Base-by-base conservation (phyloP, 2,888 invertebrate species). In the Fissipunctia ypsillon region DNA sequence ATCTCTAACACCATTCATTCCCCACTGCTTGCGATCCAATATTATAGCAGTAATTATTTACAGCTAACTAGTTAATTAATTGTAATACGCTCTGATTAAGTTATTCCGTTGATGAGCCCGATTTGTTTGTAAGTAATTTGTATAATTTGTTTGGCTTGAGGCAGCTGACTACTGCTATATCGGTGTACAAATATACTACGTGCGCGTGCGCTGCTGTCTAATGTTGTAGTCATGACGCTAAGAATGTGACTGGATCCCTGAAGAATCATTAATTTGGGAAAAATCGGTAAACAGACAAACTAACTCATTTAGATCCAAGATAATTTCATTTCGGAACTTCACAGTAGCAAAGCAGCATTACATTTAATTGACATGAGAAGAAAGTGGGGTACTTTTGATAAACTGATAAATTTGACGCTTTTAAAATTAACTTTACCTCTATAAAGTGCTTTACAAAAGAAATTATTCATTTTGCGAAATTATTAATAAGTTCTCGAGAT, bases 41-140 rank as follows among this genome's bases (percentile, higher is more conserved):
- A 76, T 76, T 63, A 76, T 72, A 65, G 63, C 48, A 54, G 60
- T 79, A 79, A 85, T 76, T 72, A 85, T 83, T 85, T 61, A 74
- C 59, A 68, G 67, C 75, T 73, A 75, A 67, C 56, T 86, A 73
- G 69, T 84, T 84, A 85, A 82, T 84, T 82, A 80, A 84, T 86
- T 76, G 69, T 68, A 69, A 70, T 84, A 70, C 68, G 54, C 68
- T 60, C 77, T 77, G 69, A 86, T 82, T 73, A 73, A 85, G 84
- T 86, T 85, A 84, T 73, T 64, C 69, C 71, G 67, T 69, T 82
- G 85, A 84, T 81, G 81, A 84, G 84, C 74, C 71, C 59, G 50
- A 84, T 81, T 78, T 79, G 73, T 81, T 72, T 76, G 66, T 76
- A 81, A 79, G 75, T 77, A 82, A 72, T 81, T 75, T 72, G 60